These are phyloP conservation scores for Uria lomvia DNA, from an alignment of 2,113 vertebrate species.

Conservation along the genomic window DNA sequence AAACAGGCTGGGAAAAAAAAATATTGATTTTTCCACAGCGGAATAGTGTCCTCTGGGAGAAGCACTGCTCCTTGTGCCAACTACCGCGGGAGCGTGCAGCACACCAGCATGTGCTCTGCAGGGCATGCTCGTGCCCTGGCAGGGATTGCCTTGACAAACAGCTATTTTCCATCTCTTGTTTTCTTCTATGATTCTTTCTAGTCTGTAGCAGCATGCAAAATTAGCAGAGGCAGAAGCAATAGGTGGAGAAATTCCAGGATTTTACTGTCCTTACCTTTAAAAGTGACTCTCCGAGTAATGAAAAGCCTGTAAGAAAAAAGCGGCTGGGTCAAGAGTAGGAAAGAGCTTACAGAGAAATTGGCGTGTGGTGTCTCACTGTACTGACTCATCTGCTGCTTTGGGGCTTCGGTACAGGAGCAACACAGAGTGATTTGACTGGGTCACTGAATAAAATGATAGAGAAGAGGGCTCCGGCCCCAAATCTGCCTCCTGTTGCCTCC, in stretches of 20 bases:
- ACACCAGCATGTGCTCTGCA: not conserved
- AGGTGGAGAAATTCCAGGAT: not conserved
- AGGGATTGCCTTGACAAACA: not conserved
- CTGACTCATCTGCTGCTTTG: not conserved
- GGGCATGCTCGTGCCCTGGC: not conserved
- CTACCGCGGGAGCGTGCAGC: not conserved
- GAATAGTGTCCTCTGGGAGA: not conserved
- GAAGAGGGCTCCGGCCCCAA: not conserved
- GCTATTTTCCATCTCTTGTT: not conserved
- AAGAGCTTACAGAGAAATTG: not conserved
- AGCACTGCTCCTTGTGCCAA: not conserved
- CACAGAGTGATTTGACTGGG: not conserved
- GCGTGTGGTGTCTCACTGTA: not conserved
- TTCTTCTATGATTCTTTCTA: not conserved
- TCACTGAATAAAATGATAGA: fast-evolving
- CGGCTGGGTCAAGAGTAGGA: not conserved
- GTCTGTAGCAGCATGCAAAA: not conserved
- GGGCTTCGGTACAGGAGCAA: not conserved
- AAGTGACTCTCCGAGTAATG: not conserved
- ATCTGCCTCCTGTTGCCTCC: not conserved
- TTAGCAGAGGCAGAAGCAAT: not conserved
- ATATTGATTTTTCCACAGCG: not conserved
- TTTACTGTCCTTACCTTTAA: not conserved
- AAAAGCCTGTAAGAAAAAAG: not conserved
- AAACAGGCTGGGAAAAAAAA: not conserved